Base-by-base conservation (phyloP, 1,140 invertebrate species). In the Magallana angulata region DNA sequence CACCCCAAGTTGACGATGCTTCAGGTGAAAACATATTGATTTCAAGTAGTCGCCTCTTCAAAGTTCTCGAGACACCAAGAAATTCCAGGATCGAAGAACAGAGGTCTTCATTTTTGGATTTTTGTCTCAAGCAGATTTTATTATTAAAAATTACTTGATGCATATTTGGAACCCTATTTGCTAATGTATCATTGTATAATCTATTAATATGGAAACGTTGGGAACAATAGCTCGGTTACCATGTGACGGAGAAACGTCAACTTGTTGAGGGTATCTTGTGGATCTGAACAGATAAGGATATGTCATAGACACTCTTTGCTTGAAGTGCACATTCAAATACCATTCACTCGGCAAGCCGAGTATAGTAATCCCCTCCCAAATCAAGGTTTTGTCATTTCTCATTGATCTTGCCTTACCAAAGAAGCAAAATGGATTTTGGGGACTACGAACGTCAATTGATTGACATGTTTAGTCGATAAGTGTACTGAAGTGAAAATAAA, bases 391-490 rank as follows among this genome's bases (percentile, higher is more conserved):
- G 68, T 76, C 68, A 76, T 76, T 76, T 76, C 24, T 76, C 68
- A 76, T 76, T 76, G 68, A 76, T 76, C 68, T 76, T 12, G 68
- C 68, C 68, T 76, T 76, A 76, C 68, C 24, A 9, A 76, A 76
- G 24, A 24, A 76, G 24, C 11, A 11, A 76, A 76, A 76, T 30
- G 18, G 68, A 24, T 30, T 76, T 76, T 30, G 9, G 68, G 68
- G 68, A 76, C 68, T 76, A 24, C 7, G 36, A 76, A 76, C 36
- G 68, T 76, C 36, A 30, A 76, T 76, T 76, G 68, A 76, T 76
- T 76, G 68, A 76, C 68, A 76, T 76, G 68, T 76, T 76, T 76
- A 76, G 68, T 76, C 68, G 68, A 76, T 76, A 76, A 76, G 68
- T 76, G 68, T 76, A 76, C 68, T 76, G 68, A 30, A 76, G 68